These are phyloP conservation scores for Drosophila falleni DNA, from an alignment of 2,888 invertebrate species.

Conservation along the genomic window DNA sequence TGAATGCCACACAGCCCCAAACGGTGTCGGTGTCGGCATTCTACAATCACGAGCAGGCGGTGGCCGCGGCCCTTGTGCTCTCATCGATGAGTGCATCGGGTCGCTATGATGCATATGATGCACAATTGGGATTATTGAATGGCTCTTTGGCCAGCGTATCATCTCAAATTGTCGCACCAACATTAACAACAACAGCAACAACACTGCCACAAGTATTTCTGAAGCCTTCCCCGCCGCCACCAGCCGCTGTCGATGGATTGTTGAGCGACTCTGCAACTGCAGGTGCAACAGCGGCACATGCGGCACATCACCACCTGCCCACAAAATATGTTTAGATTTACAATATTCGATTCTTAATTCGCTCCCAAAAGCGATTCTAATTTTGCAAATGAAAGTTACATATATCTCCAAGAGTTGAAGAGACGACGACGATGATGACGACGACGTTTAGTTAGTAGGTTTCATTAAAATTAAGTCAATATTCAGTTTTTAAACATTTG, in stretches of 20 bases:
- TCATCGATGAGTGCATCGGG: slow-evolving; percentile 78
- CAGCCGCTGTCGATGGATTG: slow-evolving; percentile 33
- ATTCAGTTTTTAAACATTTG: background rate
- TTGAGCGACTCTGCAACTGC: slow-evolving; percentile 14
- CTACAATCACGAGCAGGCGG: slow-evolving; percentile 82
- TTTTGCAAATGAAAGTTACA: slow-evolving; percentile 13
- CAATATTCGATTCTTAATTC: slow-evolving; percentile 12
- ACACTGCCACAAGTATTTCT: slow-evolving; percentile 80
- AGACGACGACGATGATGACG: slow-evolving; percentile 9
- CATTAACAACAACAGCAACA: slow-evolving; percentile 40
- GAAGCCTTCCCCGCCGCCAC: slow-evolving; percentile 65
- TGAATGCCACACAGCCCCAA: slow-evolving; percentile 66
- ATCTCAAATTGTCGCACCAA: slow-evolving; percentile 14
- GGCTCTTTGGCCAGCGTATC: slow-evolving; percentile 41
- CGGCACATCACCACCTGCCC: slow-evolving; percentile 53
- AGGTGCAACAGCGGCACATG: slow-evolving; percentile 16
- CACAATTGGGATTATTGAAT: slow-evolving; percentile 61
- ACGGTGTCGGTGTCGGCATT: slow-evolving; percentile 79
- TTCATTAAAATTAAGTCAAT: slow-evolving; percentile 45
- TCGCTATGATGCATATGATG: slow-evolving; percentile 57
- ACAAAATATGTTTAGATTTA: slow-evolving; percentile 64
- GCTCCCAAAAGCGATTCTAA: slow-evolving; percentile 40
- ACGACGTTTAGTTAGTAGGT: slow-evolving; percentile 45
- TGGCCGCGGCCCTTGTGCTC: slow-evolving; percentile 81
- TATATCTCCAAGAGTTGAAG: slow-evolving; percentile 35